A percentile compares a stretch with the other conserved stretches of the same genome.
Conservation (phyloP, 2,888 invertebrate genomes). For the Eristalis pertinax region DNA sequence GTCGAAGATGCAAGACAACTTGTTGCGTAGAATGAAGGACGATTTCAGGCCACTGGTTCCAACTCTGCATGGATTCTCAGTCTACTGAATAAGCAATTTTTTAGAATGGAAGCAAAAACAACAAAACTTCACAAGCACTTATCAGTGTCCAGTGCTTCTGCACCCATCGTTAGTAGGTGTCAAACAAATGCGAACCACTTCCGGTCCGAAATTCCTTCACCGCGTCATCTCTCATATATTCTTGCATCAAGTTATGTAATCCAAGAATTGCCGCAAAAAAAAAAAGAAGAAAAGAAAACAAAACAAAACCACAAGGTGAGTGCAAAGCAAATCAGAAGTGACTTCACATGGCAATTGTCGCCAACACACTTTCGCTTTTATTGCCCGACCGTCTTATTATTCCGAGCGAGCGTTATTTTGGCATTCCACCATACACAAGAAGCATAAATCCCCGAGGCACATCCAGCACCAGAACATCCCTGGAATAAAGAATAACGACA, state of each 20-base stretch:
- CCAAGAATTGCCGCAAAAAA: not conserved
- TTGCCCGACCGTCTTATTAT: constrained; percentile 15
- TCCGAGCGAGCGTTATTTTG: constrained; percentile 30
- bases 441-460: constrained; percentile 46
- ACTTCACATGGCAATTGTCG: not conserved
- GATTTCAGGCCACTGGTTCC: too few relatives aligned
- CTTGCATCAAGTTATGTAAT: not conserved
- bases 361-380: constrained; percentile 53
- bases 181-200: not conserved
- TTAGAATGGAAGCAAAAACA: too few relatives aligned
- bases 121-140: too few relatives aligned
- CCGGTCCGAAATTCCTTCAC: not conserved
- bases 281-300: too few relatives aligned
- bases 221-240: not conserved
- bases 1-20: too few relatives aligned
- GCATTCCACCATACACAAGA: constrained; percentile 53
- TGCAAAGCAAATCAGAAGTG: not conserved
- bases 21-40: too few relatives aligned
- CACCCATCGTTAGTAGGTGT: not conserved
- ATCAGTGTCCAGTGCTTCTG: too few relatives aligned
- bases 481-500: constrained; percentile 59
- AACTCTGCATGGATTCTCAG: too few relatives aligned
- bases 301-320: not conserved
- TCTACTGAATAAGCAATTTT: too few relatives aligned
- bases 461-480: constrained; percentile 37